A percentile compares a stretch with the other conserved stretches of the same genome.
Evolutionary conservation across 2,797 vertebrate species (phyloP).

Genomic region (Potorous gilbertii): DNA sequence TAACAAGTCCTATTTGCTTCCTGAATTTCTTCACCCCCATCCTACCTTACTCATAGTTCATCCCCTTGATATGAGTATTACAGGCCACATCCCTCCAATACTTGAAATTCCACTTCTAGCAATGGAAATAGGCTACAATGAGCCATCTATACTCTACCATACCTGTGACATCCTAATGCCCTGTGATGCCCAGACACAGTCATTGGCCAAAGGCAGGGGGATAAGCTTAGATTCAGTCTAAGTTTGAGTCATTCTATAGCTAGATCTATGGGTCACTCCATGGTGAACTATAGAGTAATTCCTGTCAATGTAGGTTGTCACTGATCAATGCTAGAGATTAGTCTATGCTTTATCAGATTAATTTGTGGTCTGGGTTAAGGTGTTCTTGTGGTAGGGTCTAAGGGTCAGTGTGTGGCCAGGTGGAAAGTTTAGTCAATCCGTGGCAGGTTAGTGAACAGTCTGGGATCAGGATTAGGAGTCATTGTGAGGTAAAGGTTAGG

Average conservation of each 20-base stretch:
- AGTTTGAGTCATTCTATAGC: neutral
- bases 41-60: neutral
- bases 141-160: neutral
- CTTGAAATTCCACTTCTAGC: neutral
- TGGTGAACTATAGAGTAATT: neutral
- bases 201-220: neutral
- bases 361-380: neutral
- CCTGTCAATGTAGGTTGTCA: neutral
- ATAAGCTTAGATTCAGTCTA: neutral
- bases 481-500: neutral
- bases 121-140: neutral
- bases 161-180: neutral
- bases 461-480: neutral
- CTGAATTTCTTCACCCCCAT: neutral
- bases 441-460: neutral
- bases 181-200: neutral
- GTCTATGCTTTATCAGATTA: neutral
- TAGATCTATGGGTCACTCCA: neutral
- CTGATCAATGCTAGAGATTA: neutral
- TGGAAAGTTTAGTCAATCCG: neutral
- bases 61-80: neutral
- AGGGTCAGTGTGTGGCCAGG: slow-evolving; percentile 6
- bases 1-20: neutral
- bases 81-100: neutral
- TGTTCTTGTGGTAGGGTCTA: neutral